Conservation (phyloP, 2,888 invertebrate species). For the Lasioglossum lativentre region DNA sequence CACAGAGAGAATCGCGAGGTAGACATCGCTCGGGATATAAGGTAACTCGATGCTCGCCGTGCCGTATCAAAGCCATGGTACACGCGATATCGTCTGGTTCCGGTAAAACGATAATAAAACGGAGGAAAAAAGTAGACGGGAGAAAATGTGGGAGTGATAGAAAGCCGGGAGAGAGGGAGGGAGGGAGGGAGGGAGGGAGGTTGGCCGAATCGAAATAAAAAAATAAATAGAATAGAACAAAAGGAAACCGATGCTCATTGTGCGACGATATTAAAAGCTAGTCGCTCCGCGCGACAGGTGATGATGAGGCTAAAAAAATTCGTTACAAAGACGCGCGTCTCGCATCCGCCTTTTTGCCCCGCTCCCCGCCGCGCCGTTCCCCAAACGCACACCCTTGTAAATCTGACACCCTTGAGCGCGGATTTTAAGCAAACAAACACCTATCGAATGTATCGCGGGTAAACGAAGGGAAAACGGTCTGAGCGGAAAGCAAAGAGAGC, state of each 20-base stretch:
- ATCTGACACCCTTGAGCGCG: conserved; percentile 69
- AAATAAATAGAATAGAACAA: background rate
- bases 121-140: background rate
- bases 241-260: conserved; percentile 11
- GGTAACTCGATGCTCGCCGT: conserved; percentile 46
- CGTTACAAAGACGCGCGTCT: conserved; percentile 25
- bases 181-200: no score
- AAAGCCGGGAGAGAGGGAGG: no score
- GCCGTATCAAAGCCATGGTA: conserved; percentile 24
- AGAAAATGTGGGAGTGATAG: background rate
- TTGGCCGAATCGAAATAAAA: background rate
- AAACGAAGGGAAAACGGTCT: conserved; percentile 30
- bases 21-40: conserved; percentile 39
- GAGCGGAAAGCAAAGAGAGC: conserved; percentile 4
- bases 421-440: conserved; percentile 72
- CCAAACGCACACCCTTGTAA: conserved; percentile 52
- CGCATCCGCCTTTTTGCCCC: background rate
- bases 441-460: conserved; percentile 66
- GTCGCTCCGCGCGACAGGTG: background rate
- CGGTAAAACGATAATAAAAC: conserved; percentile 25
- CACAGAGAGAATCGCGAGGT: conserved; percentile 26
- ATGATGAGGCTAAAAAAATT: conserved; percentile 11
- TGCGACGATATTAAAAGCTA: conserved; percentile 36
- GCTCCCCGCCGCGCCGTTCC: no score
- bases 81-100: conserved; percentile 38